phyloP scores from a whole-genome alignment of 1,140 invertebrate species.

The Palaemon carinicauda region DNA sequence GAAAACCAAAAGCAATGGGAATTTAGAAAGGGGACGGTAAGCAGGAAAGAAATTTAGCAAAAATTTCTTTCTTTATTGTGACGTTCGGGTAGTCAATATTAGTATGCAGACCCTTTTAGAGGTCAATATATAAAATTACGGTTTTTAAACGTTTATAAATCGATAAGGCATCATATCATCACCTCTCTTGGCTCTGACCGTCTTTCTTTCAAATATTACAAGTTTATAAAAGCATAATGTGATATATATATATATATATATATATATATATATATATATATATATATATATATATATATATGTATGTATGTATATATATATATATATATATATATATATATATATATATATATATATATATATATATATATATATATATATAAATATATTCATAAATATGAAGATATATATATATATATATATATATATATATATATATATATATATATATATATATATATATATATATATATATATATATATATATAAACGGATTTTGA shows the following conservation, averaged over 20 bases:
- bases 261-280: neutral
- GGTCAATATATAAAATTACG: neutral
- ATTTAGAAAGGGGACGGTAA: no score
- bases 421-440: constrained; percentile 9
- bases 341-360: neutral
- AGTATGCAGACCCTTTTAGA: neutral
- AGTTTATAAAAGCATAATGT: no score
- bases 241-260: constrained; percentile 2
- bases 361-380: neutral
- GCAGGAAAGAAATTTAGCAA: no score
- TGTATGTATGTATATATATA: neutral
- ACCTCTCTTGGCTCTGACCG: no score
- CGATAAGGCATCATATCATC: neutral
- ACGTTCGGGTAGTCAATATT: neutral
- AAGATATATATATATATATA: constrained; percentile 4
- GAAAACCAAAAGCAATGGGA: no score
- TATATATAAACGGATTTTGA: neutral
- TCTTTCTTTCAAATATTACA: no score
- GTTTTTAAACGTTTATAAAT: neutral
- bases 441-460: constrained; percentile 9
- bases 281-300: neutral
- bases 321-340: neutral
- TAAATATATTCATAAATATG: neutral
- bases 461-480: neutral
- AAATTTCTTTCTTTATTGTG: no score